A percentile compares a stretch with the other conserved stretches of the same genome.
Evolutionary conservation across 64 coral and sea anemone genomes (phyloP).

Genomic region (Dendronephthya gigantea): DNA sequence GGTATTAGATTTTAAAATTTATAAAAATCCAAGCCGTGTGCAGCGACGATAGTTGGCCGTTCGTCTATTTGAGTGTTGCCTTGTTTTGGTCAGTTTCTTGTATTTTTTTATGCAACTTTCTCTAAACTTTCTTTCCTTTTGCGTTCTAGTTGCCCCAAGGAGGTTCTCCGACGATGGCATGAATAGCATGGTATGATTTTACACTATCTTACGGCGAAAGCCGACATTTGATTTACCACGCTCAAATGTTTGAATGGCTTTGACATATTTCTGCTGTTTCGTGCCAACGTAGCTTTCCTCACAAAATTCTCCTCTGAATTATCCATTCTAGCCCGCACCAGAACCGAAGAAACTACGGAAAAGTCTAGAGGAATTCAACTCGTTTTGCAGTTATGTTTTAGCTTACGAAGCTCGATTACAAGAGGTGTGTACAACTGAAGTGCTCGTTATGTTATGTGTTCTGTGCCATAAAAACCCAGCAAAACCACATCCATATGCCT

Average conservation of each 20-base stretch:
- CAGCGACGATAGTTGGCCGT: not conserved
- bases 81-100: not conserved
- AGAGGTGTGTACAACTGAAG: slow-evolving; percentile 75
- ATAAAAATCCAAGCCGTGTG: not conserved
- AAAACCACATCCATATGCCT: not conserved
- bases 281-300: not conserved
- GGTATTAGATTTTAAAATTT: not conserved
- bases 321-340: slow-evolving; percentile 48
- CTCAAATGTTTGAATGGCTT: not conserved
- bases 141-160: not conserved
- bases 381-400: slow-evolving; percentile 94
- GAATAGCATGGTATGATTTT: not conserved
- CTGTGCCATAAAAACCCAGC: not conserved
- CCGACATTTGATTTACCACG: not conserved
- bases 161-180: slow-evolving; percentile 1
- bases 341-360: slow-evolving; percentile 64
- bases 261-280: not conserved
- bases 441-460: not conserved
- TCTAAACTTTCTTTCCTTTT: not conserved
- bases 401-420: slow-evolving; percentile 89
- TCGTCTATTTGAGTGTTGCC: not conserved
- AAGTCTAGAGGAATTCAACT: slow-evolving; percentile 94
- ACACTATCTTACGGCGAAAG: not conserved
- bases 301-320: not conserved
- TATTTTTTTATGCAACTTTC: not conserved